Base-by-base conservation (phyloP, 2,113 vertebrate species). In the Maccullochella peelii region DNA sequence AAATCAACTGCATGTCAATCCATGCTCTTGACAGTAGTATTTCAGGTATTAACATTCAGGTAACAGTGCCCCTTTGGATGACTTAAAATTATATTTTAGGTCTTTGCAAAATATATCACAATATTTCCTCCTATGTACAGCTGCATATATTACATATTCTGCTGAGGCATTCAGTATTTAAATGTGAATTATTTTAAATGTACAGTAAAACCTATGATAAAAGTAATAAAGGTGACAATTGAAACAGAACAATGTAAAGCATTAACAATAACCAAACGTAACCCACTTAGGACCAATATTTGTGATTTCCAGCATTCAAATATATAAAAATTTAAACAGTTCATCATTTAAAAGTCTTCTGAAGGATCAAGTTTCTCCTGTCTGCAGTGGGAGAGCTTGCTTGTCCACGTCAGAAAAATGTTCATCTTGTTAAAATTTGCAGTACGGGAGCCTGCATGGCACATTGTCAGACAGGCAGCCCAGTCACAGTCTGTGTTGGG, bases 111-210 rank as follows among this genome's bases (percentile, higher is more conserved):
- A 74, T 8, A 79, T 42, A 82, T 61, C 25, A 84, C 62, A 88
- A 66, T 77, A 85, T 77, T 63, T 84, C 30, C 36, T 83, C 68
- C 27, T 89, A 88, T 90, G 52, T 88, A 92, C 80, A 86, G 61
- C 18, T 69, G 67, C 57, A 86, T 84, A 84, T 89, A 70, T 85
- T 85, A 86, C 61, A 84, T 38, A 61, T 74, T 80, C 59, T 68
- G 30, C 50, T 65, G 75, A 74, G 71, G 47, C 38, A 61, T 38
- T n/a, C 2, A 21, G 59, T 63, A 9, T 27, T 16, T 61, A 70
- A 59, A 84, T 72, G 68, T 77, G 42, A 83, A 75, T 15, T 47
- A 52, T 18, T 50, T 6, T 20, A 87, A 74, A 47, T 47, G 8
- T 82, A 68, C 63, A 81, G 27, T 63, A 58, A 82, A 77, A 49